Conservation (phyloP, 1,140 invertebrate genomes). For the Drosophila tani region DNA sequence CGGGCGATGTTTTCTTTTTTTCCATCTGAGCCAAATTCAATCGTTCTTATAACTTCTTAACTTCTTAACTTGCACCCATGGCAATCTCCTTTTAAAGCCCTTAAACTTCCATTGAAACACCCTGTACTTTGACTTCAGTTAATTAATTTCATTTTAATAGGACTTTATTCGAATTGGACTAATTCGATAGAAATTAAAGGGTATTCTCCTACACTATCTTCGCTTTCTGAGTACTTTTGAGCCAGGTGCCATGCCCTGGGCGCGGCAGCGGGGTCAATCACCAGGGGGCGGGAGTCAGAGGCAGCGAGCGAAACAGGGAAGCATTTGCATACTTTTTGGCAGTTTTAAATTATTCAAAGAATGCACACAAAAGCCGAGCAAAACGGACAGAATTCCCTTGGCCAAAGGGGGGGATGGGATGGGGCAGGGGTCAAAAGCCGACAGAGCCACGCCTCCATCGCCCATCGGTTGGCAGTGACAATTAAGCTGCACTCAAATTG, state of each 20-base stretch:
- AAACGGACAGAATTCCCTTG: constrained; percentile 29
- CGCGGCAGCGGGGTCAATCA: background rate
- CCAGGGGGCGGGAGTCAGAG: constrained; percentile 7
- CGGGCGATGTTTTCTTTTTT: too few species aligned
- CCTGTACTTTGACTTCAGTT: too few species aligned
- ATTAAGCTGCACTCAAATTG: constrained; percentile 82
- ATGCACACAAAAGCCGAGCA: constrained; percentile 63
- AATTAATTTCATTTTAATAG: too few species aligned
- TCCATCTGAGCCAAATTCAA: too few species aligned
- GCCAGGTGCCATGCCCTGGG: constrained; percentile 7
- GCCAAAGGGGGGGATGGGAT: constrained; percentile 5
- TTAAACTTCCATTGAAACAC: too few species aligned
- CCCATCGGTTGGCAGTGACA: constrained; percentile 50
- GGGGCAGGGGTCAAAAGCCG: constrained; percentile 12
- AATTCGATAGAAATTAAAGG: background rate
- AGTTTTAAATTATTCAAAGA: constrained; percentile 78
- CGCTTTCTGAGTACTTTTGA: constrained; percentile 11
- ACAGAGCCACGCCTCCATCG: background rate
- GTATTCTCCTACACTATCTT: background rate
- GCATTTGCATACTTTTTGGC: constrained; percentile 80
- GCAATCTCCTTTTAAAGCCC: too few species aligned
- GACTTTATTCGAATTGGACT: too few species aligned
- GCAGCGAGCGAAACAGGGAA: constrained; percentile 12
- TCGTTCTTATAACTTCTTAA: background rate
- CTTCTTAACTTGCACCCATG: too few species aligned